These are phyloP conservation scores for Drosophila seclusa DNA, from an alignment of 2,888 invertebrate genomes.

Conservation along the genomic window DNA sequence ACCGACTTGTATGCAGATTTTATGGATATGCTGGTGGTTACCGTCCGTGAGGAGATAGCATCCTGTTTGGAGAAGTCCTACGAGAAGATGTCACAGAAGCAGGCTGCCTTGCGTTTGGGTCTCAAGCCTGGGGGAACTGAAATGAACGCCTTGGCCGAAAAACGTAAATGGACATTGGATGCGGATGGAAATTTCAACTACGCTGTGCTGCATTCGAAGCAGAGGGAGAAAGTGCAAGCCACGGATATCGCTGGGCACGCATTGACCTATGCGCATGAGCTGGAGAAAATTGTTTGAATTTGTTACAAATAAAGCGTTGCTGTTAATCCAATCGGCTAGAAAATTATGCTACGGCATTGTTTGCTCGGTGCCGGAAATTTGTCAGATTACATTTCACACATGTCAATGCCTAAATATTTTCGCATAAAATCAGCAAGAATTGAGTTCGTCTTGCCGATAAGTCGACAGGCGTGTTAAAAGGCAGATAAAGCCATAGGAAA, in stretches of 20 bases:
- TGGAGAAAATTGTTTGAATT: constrained; percentile 73
- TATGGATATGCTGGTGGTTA: constrained; percentile 64
- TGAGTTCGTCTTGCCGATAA: constrained; percentile 53
- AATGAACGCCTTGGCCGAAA: constrained; percentile 33
- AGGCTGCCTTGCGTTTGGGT: constrained; percentile 66
- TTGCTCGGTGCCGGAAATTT: constrained; percentile 57
- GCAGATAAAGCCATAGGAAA: constrained; percentile 5
- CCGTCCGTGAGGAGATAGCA: constrained; percentile 69
- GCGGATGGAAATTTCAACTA: constrained; percentile 60
- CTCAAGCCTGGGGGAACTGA: constrained; percentile 49
- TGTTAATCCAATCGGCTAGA: constrained; percentile 49
- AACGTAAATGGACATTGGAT: constrained; percentile 61
- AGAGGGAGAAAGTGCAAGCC: constrained; percentile 54
- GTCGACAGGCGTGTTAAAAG: constrained; percentile 73
- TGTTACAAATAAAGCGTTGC: constrained; percentile 40
- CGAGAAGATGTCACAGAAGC: constrained; percentile 52
- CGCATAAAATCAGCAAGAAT: constrained; percentile 46
- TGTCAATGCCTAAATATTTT: constrained; percentile 43
- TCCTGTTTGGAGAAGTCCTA: constrained; percentile 69
- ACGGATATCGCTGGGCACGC: constrained; percentile 66
- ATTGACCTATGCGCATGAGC: constrained; percentile 66
- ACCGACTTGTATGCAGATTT: constrained; percentile 61
- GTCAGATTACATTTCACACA: constrained; percentile 79
- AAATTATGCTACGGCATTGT: constrained; percentile 44
- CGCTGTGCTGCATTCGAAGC: constrained; percentile 31